phyloP scores from a whole-genome alignment of 2,888 invertebrate genomes.

The Platycheirus rosarum region DNA sequence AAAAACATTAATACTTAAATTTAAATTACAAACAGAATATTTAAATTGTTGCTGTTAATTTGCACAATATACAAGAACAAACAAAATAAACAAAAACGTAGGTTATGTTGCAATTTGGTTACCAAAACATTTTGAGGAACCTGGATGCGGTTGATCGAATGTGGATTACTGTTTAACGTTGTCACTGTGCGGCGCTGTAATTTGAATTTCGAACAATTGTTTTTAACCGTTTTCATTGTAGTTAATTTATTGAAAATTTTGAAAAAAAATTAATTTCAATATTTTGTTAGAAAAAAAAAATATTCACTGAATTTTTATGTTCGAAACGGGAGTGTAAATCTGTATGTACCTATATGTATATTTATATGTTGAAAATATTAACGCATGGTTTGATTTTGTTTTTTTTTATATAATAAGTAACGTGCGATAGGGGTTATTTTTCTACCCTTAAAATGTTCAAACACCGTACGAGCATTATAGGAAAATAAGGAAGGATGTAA shows the following conservation, averaged over 20 bases:
- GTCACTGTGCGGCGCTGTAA: slow-evolving; percentile 83
- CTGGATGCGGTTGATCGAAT: slow-evolving; percentile 83
- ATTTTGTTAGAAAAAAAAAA: slow-evolving; percentile 46
- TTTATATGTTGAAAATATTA: not conserved
- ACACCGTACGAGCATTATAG: too few relatives aligned
- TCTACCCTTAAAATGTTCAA: too few relatives aligned
- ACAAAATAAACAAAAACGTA: slow-evolving; percentile 59
- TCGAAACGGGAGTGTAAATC: not conserved
- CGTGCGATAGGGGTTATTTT: too few relatives aligned
- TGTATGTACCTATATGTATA: too few relatives aligned
- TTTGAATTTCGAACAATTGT: slow-evolving; percentile 77
- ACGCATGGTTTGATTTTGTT: slow-evolving; percentile 20
- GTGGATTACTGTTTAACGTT: slow-evolving; percentile 83
- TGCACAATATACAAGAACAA: slow-evolving; percentile 55
- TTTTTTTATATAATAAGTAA: slow-evolving; percentile 2
- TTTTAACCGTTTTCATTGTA: slow-evolving; percentile 57
- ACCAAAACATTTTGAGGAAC: slow-evolving; percentile 83
- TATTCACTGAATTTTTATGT: slow-evolving; percentile 13
- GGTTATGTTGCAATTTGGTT: slow-evolving; percentile 76
- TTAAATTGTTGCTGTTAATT: slow-evolving; percentile 56
- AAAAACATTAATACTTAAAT: slow-evolving; percentile 14
- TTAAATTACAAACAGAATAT: slow-evolving; percentile 22
- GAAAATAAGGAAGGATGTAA: too few relatives aligned
- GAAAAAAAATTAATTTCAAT: slow-evolving; percentile 56
- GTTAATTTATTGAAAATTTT: slow-evolving; percentile 34